Base-by-base conservation (phyloP, 2,797 vertebrate species). In the Gouania willdenowi region DNA sequence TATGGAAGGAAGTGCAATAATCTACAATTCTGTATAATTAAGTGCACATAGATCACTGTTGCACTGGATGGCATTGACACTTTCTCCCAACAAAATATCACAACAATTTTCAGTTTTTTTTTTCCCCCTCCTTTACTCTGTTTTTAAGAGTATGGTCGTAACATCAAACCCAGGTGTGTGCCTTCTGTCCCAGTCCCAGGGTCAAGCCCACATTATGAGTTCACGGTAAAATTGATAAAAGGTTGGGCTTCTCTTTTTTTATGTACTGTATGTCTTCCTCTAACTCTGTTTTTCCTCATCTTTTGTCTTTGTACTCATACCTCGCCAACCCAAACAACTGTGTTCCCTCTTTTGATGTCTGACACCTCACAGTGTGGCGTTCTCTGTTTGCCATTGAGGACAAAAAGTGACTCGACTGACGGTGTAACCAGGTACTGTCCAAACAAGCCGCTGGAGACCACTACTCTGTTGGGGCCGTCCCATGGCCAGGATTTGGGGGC, bases 301-400 rank as follows among this genome's bases (percentile, higher is more conserved):
- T 10, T 32, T 13, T 30, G 38, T 35, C 54, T 29, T 64, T 66
- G 29, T 2, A 41, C 82, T 98, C 95, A 98, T 90, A 94, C 93
- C 77, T 98, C 96, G 1, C 92, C 95, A 2, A 98, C 92, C 96
- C 96, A 98, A 55, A 97, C 92, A 32, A 91, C 86, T 44, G 92
- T 91, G 85, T 94, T 92, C 8, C 90, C 93, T 47, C 87, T 83
- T 78, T 86, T 92, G 58, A 98, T 74, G 60, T 93, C 93, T 2
- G 94, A 91, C 66, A 98, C 90, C 88, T 98, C 94, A 25, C 96
- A 98, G 68, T 91, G 92, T 33, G 92, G 88, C 0, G 83, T 70
- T 18, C 88, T 93, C 77, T 88, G 92, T 74, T 93, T 91, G 34
- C 92, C 94, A 0, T 93, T 90, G 70, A 98, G 76, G 64, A 98